Evolutionary conservation across 1,140 invertebrate genomes (phyloP), one percentile per base, ranked within the genome.

Genomic region (Episyrphus balteatus): DNA sequence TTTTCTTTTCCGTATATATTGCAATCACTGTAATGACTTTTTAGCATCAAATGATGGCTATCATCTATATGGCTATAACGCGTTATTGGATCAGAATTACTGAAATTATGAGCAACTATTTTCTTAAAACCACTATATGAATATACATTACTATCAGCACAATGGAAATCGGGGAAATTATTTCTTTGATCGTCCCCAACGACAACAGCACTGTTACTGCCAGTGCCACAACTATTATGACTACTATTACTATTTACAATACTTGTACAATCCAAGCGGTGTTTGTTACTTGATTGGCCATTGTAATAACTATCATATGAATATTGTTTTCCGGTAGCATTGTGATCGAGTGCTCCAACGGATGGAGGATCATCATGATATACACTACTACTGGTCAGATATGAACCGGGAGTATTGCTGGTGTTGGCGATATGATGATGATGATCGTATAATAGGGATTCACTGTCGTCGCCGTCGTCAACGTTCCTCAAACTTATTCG

Each of bases 261-360:
- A 38, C 61, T 59, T 42, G 58, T 58, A 26, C 61, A 58, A 37
- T 62, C 58, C 47, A 61, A 60, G 21, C 36, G 58, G 55, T 43
- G 42, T 13, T n/a, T 32, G 39, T 15, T n/a, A 17, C 36, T 37
- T 37, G 36, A 14, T 17, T 37, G 13, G 36, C 36, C 36, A 37
- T 44, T n/a, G 12, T 15, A 12, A 33, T 40, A 18, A 46, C 40
- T 15, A 37, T n/a, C 13, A n/a, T 37, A 13, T n/a, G 13, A 15
- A 13, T 12, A 41, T 18, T 17, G 39, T 18, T 15, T 41, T 47
- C 5, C 38, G 12, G 46, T 38, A 17, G 46, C 30, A 9, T 31
- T 15, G 14, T 31, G 19, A 18, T 31, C 19, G 31, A 33, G 17
- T 39, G 21, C 26, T 46, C 36, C 26, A 17, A 13, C 8, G 44